Evolutionary conservation across 2,797 vertebrate species (phyloP), one percentile per base, ranked within the genome.

Genomic region (Cyprinella venusta): DNA sequence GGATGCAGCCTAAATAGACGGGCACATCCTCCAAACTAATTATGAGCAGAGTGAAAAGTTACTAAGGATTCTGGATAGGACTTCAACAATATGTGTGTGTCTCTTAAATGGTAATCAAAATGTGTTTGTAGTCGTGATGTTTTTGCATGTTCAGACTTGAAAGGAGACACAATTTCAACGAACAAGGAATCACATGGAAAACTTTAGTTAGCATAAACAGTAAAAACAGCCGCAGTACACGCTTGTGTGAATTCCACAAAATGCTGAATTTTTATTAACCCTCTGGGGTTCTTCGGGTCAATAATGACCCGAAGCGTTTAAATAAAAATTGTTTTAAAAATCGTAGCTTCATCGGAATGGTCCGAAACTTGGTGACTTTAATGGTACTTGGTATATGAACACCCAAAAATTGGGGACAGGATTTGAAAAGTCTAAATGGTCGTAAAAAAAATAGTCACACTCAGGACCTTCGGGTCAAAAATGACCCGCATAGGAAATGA

Each of bases 1-100:
- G n/a, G 92, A 93, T 90, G 90, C 91, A 88, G 93, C 89, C 92
- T 93, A 95, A 95, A 95, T 94, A 95, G 94, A 95, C 94, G 92
- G 92, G 90, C 91, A 94, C 94, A 92, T 94, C 93, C 89, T 90
- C 89, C 92, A 93, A 94, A 95, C 93, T 94, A 95, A 96, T 93
- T 91, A 91, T 91, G 91, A 90, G 91, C 90, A 93, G 91, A 93
- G 91, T 87, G 87, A 89, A 92, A 95, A 95, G 94, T 96, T 95
- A 92, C 94, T 94, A 92, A 94, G 93, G 92, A 94, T 91, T 90
- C 91, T 88, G 89, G 89, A 92, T 90, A 84, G 89, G 91, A 94
- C 93, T 93, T 92, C 90, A 91, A 90, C 91, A 89, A 88, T 91
- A 88, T 91, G 89, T 85, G 69, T 87, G 89, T 89, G 90, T 91